Evolutionary conservation across 2,113 vertebrate genomes (phyloP).

Genomic region (Caranx melampygus): DNA sequence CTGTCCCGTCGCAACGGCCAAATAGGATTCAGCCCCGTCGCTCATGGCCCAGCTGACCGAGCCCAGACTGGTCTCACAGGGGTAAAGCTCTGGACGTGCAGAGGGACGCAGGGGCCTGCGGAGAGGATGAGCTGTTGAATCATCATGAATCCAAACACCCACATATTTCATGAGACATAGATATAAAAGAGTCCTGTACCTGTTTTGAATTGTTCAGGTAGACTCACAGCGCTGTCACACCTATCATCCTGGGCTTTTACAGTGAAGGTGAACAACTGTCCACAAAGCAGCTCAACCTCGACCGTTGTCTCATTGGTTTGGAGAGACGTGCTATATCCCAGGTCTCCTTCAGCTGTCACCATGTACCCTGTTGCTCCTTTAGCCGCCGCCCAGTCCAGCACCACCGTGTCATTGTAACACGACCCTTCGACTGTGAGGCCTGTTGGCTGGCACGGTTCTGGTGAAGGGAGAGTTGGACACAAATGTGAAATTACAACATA

Average conservation of each 20-base stretch:
- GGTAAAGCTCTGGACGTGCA: constrained; percentile 57
- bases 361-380: constrained; percentile 73
- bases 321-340: constrained; percentile 70
- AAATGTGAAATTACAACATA: not conserved
- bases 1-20: constrained; percentile 72
- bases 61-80: constrained; percentile 76
- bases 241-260: constrained; percentile 65
- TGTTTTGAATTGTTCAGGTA: constrained; percentile 62
- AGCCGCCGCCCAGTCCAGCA: constrained; percentile 74
- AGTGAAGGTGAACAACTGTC: constrained; percentile 79
- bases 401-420: constrained; percentile 73
- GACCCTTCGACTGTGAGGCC: constrained; percentile 62
- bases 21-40: constrained; percentile 77
- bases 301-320: constrained; percentile 59
- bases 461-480: not conserved
- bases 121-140: not conserved
- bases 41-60: constrained; percentile 76
- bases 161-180: not conserved
- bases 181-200: constrained; percentile 61
- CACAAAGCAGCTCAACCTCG: constrained; percentile 76
- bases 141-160: not conserved
- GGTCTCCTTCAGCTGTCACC: constrained; percentile 68
- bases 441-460: constrained; percentile 82
- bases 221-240: constrained; percentile 74
- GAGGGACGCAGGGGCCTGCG: constrained; percentile 80